Evolutionary conservation across 1,140 invertebrate species (phyloP), one percentile per base, ranked within the genome.

Genomic region (Pantala flavescens): DNA sequence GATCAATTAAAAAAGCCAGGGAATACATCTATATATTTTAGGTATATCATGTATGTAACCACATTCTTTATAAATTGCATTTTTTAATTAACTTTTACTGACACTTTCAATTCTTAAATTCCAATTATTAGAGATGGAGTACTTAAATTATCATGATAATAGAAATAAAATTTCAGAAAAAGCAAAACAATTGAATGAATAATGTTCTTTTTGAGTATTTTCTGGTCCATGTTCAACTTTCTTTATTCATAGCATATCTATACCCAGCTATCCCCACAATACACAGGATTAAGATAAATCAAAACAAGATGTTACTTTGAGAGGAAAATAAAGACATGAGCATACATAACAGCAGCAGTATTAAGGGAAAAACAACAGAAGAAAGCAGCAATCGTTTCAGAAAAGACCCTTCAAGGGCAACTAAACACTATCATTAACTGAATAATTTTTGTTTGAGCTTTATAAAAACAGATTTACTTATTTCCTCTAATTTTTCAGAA

Each of bases 391-490:
- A 82, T 78, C 81, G 86, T 87, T 87, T 87, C 86, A 87, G 86
- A 87, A 88, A 87, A 87, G 86, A 87, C 86, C 86, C 86, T 85
- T 86, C 84, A 83, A 82, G 77, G 84, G 84, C 85, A 86, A 86
- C 85, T 86, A 63, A 63, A 63, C n/a, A 19, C 28, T 36, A 7
- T 63, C 28, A 36, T 36, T 36, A 36, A 63, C 12, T 63, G 3
- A 63, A 63, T 63, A 21, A 63, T 19, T 63, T 63, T 63, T 63
- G 49, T 63, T 63, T 16, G 49, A 63, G 49, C 12, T 16, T 63
- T 63, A 19, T 5, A 63, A 7, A 63, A 63, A 63, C 2, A 16
- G 28, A 74, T 76, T 63, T 49, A 36, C 21, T 71, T 74, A 36
- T 28, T 16, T 21, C 49, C 49, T 63, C 49, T 21, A 63, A 36